These are phyloP conservation scores for Pomatorhinus ruficollis DNA, from an alignment of 2,113 vertebrate species.

Conservation along the genomic window DNA sequence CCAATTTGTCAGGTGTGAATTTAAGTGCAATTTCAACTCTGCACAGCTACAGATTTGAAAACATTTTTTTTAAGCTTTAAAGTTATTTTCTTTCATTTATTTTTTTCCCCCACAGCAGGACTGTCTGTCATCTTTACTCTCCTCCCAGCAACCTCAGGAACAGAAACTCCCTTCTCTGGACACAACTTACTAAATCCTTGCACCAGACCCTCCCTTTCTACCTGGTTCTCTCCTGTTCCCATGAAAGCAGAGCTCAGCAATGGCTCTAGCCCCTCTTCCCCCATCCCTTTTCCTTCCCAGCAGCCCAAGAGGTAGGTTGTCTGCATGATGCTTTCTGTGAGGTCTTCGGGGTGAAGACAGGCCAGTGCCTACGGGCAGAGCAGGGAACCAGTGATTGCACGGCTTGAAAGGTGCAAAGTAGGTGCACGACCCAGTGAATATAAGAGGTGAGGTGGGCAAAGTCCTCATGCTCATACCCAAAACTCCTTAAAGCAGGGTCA, in stretches of 20 bases:
- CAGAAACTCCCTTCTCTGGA: neutral
- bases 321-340: neutral
- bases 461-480: neutral
- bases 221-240: neutral
- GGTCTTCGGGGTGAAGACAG: neutral
- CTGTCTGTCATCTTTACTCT: neutral
- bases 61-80: neutral
- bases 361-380: accelerated
- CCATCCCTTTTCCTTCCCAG: neutral
- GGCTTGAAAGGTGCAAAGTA: neutral
- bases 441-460: neutral
- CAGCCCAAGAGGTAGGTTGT: neutral
- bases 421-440: accelerated
- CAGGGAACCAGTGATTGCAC: neutral
- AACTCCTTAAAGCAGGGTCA: neutral
- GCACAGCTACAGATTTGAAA: neutral
- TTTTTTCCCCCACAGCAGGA: neutral
- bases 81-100: neutral
- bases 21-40: neutral
- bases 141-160: neutral
- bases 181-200: neutral
- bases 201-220: neutral
- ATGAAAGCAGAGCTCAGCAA: neutral
- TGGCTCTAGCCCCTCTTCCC: neutral
- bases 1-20: neutral